phyloP scores from a whole-genome alignment of 2,888 invertebrate genomes.

The Keiferia lycopersicella region DNA sequence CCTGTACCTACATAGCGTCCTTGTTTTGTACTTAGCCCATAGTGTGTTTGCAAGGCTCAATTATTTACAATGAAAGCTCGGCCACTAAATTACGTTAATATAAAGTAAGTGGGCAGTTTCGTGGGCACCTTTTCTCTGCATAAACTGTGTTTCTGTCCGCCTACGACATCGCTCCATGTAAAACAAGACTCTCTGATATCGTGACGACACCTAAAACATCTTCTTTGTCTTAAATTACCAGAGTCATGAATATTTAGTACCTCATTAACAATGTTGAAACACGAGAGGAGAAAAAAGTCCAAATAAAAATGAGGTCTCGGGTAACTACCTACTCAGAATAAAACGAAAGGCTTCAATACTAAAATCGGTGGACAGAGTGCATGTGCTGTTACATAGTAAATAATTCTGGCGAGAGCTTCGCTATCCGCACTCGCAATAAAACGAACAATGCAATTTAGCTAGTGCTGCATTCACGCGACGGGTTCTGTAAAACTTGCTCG shows the following conservation, averaged over 20 bases:
- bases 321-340: slow-evolving; percentile 38
- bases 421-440: slow-evolving; percentile 75
- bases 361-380: slow-evolving; percentile 68
- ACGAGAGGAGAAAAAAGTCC: background rate
- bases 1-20: too few relatives aligned
- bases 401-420: slow-evolving; percentile 72
- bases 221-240: slow-evolving; percentile 12
- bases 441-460: slow-evolving; percentile 78
- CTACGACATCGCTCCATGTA: background rate
- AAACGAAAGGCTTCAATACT: slow-evolving; percentile 64
- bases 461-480: slow-evolving; percentile 69
- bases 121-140: background rate
- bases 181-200: background rate
- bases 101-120: background rate
- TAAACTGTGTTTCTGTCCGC: background rate
- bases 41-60: background rate
- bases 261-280: background rate
- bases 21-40: background rate
- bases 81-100: background rate
- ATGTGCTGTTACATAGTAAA: slow-evolving; percentile 76
- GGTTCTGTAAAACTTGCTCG: slow-evolving; percentile 63
- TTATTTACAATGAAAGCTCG: background rate
- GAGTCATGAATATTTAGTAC: slow-evolving; percentile 9
- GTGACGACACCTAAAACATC: background rate
- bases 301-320: slow-evolving; percentile 13